Base-by-base conservation (phyloP, 2,113 vertebrate genomes). In the Cygnus atratus region DNA sequence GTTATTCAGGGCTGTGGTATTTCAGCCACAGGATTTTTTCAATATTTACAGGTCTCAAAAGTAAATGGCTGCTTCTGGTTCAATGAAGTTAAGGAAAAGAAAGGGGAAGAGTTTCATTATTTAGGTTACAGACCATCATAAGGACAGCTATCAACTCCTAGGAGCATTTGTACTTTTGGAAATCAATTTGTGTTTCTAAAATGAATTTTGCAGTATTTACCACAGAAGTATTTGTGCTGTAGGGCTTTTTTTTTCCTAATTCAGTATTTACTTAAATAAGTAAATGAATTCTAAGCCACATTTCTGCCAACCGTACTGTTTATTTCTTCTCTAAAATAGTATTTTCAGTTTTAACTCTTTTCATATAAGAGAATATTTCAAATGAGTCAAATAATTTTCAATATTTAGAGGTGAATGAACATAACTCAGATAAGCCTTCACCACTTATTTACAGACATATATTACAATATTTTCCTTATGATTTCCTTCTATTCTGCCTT, bases 321-420 rank as follows among this genome's bases (percentile, higher is more conserved):
- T 91, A 68, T 62, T 91, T 93, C 41, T 76, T 71, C 59, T 83
- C 29, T 93, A 54, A 86, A 94, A 80, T 7, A 76, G 44, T 29
- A 58, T 11, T 65, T 14, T 24, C 14, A 3, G 2, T 62, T 93
- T 75, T 90, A 90, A 88, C 6, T 31, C 65, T 94, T 57, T 76
- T 93, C 68, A 90, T 88, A 66, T 83, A 93, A 73, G 8, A 67
- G 20, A 78, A 93, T 65, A 31, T 79, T 90, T 90, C 72, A 55
- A 17, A 17, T 41, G 21, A 83, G 21, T 55, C 37, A 88, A 85
- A 86, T 58, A 0, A 86, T 84, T 77, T 92, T 74, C 50, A 90
- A 5, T 67, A 88, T 92, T 95, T 87, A 82, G 57, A 80, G 48
- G 18, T 12, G 17, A 14, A 70, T n/a, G 12, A 91, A 41, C 19